A percentile compares a stretch with the other conserved stretches of the same genome.
Conservation (phyloP, 2,888 invertebrate genomes). For the Rhingia rostrata region DNA sequence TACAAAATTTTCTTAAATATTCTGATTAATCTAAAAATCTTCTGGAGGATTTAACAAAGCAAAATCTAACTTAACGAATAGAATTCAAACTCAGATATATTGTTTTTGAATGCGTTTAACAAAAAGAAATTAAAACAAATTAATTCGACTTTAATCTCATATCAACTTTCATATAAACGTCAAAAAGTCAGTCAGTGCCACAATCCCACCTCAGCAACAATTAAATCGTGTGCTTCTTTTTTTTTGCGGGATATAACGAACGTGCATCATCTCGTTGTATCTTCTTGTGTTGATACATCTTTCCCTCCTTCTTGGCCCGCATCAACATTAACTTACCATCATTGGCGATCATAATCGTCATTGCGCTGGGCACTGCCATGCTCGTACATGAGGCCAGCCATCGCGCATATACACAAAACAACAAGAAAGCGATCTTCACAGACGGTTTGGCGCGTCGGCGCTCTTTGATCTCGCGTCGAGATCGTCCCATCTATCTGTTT, state of each 20-base stretch:
- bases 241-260: constrained; percentile 56
- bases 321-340: constrained; percentile 42
- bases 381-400: not conserved
- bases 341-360: constrained; percentile 16
- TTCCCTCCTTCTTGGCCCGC: constrained; percentile 19
- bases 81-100: no score
- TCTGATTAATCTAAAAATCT: no score
- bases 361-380: constrained; percentile 49
- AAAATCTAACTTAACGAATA: no score
- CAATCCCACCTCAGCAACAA: constrained; percentile 43
- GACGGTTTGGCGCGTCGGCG: constrained; percentile 75
- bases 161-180: constrained; percentile 65
- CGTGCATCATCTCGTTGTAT: constrained; percentile 64
- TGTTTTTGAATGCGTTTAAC: no score
- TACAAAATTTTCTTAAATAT: no score
- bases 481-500: constrained; percentile 37
- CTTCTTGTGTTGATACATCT: constrained; percentile 32
- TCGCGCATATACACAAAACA: constrained; percentile 24
- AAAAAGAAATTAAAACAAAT: not conserved
- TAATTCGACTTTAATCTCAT: constrained; percentile 59
- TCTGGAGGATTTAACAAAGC: no score
- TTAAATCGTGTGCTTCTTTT: constrained; percentile 48
- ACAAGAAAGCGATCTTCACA: constrained; percentile 70
- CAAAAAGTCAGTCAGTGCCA: constrained; percentile 67
- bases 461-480: constrained; percentile 67